These are phyloP conservation scores for Allobates femoralis DNA, from an alignment of 2,797 vertebrate genomes.

Conservation along the genomic window DNA sequence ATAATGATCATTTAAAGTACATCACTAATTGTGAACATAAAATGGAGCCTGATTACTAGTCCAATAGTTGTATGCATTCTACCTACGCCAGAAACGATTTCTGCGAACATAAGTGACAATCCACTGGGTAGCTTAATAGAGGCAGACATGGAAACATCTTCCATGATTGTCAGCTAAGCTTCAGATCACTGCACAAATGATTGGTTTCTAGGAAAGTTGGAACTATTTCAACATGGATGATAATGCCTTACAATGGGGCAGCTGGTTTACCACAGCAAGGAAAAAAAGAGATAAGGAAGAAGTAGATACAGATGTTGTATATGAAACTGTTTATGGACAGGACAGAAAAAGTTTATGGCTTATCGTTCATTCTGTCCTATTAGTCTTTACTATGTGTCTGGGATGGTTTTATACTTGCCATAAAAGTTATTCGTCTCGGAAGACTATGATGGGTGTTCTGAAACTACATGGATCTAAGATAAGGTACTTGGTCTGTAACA, in stretches of 20 bases:
- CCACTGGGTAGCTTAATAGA: not conserved
- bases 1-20: not conserved
- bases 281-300: not conserved
- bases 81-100: not conserved
- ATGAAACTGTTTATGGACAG: conserved; percentile 37
- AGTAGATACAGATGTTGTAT: conserved; percentile 26
- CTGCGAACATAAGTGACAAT: conserved; percentile 24
- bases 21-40: not conserved
- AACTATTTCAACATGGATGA: conserved; percentile 3
- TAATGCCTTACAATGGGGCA: not conserved
- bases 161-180: not conserved
- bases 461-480: not conserved
- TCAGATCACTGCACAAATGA: conserved; percentile 28
- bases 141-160: not conserved
- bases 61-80: not conserved
- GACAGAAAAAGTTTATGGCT: conserved; percentile 31
- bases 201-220: conserved; percentile 14
- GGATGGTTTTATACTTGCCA: conserved; percentile 21
- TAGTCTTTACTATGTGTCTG: conserved; percentile 48
- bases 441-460: conserved; percentile 14
- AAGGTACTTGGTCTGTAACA: not conserved
- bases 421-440: conserved; percentile 32
- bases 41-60: not conserved
- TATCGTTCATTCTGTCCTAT: conserved; percentile 49
- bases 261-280: not conserved